These are phyloP conservation scores for Calliphora vicina DNA, from an alignment of 1,140 invertebrate species.

Conservation along the genomic window DNA sequence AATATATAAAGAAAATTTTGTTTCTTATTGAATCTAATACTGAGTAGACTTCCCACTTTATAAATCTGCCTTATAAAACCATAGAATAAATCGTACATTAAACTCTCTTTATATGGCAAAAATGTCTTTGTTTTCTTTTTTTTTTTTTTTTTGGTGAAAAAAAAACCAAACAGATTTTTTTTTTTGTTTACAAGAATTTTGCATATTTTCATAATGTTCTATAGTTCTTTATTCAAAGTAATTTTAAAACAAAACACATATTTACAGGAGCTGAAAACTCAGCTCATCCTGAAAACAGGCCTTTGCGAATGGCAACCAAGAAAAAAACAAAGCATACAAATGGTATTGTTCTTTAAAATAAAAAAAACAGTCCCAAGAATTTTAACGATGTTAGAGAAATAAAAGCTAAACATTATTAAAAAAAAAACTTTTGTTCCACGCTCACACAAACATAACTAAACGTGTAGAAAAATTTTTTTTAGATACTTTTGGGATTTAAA, in stretches of 20 bases:
- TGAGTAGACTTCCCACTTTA: too few relatives aligned
- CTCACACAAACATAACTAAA: too few relatives aligned
- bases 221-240: background rate
- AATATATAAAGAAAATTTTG: too few relatives aligned
- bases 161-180: background rate
- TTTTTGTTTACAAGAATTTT: slow-evolving; percentile 7
- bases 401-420: too few relatives aligned
- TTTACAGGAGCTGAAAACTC: background rate
- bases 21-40: too few relatives aligned
- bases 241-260: background rate
- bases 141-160: too few relatives aligned
- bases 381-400: background rate
- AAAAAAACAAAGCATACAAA: background rate
- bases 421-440: too few relatives aligned
- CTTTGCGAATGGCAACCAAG: background rate
- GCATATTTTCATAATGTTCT: slow-evolving; percentile 29
- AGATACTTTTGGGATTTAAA: too few relatives aligned
- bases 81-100: background rate
- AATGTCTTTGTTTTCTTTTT: background rate
- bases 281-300: background rate
- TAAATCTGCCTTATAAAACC: background rate
- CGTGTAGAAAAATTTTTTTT: too few relatives aligned
- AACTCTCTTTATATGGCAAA: slow-evolving; percentile 17
- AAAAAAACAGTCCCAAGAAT: background rate
- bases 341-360: too few relatives aligned